Conservation (phyloP, 2,797 vertebrate genomes). For the Coreius guichenoti region DNA sequence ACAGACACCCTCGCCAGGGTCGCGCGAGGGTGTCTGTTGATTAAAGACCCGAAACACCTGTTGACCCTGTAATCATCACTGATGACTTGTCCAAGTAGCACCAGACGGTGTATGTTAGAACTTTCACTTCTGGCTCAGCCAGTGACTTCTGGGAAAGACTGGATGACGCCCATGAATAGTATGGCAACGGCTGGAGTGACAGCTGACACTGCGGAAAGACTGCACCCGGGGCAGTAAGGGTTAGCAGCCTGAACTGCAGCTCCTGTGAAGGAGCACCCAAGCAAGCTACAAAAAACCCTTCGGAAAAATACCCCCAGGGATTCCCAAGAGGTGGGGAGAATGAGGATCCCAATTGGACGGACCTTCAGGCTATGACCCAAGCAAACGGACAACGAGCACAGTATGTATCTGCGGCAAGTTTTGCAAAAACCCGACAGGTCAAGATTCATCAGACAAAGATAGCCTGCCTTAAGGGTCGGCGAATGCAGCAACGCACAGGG, state of each 20-base stretch:
- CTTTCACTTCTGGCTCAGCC: too few relatives aligned
- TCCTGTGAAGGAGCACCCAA: slow-evolving; percentile 15
- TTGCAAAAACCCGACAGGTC: slow-evolving; percentile 31
- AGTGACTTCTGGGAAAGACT: neutral
- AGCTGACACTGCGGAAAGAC: slow-evolving; percentile 31
- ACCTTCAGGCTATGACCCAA: neutral
- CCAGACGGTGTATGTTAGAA: too few relatives aligned
- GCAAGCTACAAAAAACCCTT: neutral
- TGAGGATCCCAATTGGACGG: neutral
- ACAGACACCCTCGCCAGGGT: too few relatives aligned
- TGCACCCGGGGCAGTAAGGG: slow-evolving; percentile 10
- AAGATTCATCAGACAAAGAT: slow-evolving; percentile 48
- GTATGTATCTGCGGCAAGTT: slow-evolving; percentile 35
- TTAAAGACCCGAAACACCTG: too few relatives aligned
- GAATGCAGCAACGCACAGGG: slow-evolving; percentile 7
- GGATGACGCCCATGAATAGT: slow-evolving; percentile 2
- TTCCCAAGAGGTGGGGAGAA: slow-evolving; percentile 18
- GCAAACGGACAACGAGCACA: slow-evolving; percentile 2
- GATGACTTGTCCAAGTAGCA: too few relatives aligned
- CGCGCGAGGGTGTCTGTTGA: too few relatives aligned
- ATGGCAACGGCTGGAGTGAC: slow-evolving; percentile 35
- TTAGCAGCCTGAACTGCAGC: slow-evolving; percentile 34
- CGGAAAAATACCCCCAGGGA: slow-evolving; percentile 19
- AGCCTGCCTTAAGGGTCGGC: too few relatives aligned
- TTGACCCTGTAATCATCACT: too few relatives aligned